These are phyloP conservation scores for Mylabris sibirica DNA, from an alignment of 2,888 invertebrate species.

Conservation along the genomic window DNA sequence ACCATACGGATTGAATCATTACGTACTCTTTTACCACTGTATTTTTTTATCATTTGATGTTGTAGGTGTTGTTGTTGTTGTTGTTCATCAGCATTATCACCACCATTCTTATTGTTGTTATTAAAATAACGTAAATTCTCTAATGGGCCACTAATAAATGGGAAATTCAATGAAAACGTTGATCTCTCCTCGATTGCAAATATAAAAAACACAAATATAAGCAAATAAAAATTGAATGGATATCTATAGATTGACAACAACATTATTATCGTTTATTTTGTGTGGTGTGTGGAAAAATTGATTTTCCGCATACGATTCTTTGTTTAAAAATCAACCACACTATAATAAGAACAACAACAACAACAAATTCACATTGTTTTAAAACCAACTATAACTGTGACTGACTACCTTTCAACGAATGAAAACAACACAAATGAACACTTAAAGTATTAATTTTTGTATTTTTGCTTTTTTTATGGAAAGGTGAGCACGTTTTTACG, in stretches of 20 bases:
- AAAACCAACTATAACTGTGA: background rate
- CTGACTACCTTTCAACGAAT: background rate
- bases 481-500: slow-evolving; percentile 13
- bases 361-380: background rate
- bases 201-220: slow-evolving; percentile 46
- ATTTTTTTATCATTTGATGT: slow-evolving; percentile 25
- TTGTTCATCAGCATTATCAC: background rate
- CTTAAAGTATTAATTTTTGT: background rate
- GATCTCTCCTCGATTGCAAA: slow-evolving; percentile 53
- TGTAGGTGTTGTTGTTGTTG: background rate
- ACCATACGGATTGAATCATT: slow-evolving; percentile 77
- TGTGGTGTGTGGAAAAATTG: slow-evolving; percentile 21
- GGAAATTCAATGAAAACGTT: slow-evolving; percentile 52
- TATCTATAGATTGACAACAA: slow-evolving; percentile 22
- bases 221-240: slow-evolving; percentile 43
- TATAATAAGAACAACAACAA: background rate
- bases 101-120: too few relatives aligned
- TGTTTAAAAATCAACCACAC: background rate
- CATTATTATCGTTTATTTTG: too few relatives aligned
- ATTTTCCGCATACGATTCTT: slow-evolving; percentile 24
- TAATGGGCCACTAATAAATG: slow-evolving; percentile 44
- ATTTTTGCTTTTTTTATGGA: background rate
- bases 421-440: background rate
- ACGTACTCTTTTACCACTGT: slow-evolving; percentile 63
- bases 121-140: background rate